Percentiles rank a stretch among this genome's conserved stretches.
Evolutionary conservation across 2,888 invertebrate genomes (phyloP).

Genomic region (Orthonevra nobilis): DNA sequence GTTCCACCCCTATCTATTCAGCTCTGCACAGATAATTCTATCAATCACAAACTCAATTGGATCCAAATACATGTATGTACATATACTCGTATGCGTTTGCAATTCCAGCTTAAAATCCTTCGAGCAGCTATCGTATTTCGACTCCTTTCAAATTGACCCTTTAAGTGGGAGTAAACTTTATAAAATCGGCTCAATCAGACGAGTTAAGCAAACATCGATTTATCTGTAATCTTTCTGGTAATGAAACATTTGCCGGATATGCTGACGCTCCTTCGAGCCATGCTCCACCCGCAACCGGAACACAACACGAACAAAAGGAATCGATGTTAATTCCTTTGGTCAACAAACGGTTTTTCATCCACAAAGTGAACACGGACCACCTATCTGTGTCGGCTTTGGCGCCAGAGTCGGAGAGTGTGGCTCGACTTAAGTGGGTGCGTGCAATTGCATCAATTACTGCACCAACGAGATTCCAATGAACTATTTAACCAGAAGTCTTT

Average conservation of each 20-base stretch:
- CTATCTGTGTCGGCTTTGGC: background rate
- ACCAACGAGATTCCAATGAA: slow-evolving; percentile 34
- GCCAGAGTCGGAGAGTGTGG: background rate
- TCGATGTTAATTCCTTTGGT: slow-evolving; percentile 44
- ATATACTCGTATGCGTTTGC: too few relatives aligned
- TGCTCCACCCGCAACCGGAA: too few relatives aligned
- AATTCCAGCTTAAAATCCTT: too few relatives aligned
- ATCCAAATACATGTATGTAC: too few relatives aligned
- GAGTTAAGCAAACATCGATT: slow-evolving; percentile 50
- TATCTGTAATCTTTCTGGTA: slow-evolving; percentile 52
- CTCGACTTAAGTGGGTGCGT: slow-evolving; percentile 32
- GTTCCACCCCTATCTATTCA: too few relatives aligned
- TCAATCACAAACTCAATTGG: too few relatives aligned
- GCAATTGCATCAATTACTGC: slow-evolving; percentile 60
- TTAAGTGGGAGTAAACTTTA: slow-evolving; percentile 42
- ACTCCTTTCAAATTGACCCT: too few relatives aligned
- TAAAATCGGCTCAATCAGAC: slow-evolving; percentile 44
- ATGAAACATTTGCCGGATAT: slow-evolving; percentile 45
- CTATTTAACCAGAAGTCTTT: slow-evolving; percentile 21
- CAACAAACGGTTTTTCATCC: slow-evolving; percentile 33
- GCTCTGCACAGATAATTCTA: too few relatives aligned
- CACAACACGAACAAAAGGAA: slow-evolving; percentile 17
- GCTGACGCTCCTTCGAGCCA: background rate
- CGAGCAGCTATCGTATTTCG: too few relatives aligned
- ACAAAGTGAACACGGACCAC: background rate